Evolutionary conservation across 2,888 invertebrate genomes (phyloP).

Genomic region (Lochmaea capreae): DNA sequence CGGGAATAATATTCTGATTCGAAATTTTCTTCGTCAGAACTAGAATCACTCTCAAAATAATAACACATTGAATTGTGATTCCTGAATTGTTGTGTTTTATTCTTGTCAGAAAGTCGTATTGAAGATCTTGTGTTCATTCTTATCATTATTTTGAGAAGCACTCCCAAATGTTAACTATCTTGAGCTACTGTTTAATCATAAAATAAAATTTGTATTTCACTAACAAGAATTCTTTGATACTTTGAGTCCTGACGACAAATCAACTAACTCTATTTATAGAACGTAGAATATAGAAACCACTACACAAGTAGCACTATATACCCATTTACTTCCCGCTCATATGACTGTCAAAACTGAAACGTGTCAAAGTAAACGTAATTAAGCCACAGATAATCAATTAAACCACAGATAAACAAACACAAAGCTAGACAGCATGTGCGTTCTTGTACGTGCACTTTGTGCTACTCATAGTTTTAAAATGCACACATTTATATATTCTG

Average conservation of each 20-base stretch:
- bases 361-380: neutral
- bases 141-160: conserved; percentile 20
- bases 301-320: no score
- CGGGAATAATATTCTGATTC: neutral
- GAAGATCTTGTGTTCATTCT: conserved; percentile 43
- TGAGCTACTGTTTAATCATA: neutral
- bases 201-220: neutral
- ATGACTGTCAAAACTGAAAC: neutral
- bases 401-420: no score
- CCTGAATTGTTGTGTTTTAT: conserved; percentile 21
- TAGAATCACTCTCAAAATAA: conserved; percentile 39
- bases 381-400: no score
- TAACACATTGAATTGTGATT: conserved; percentile 23
- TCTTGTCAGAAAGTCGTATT: conserved; percentile 26
- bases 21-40: conserved; percentile 33
- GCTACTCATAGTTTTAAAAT: no score
- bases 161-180: neutral
- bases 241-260: no score
- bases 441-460: no score
- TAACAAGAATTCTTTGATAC: no score
- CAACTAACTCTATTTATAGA: no score
- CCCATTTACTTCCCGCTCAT: neutral
- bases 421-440: neutral
- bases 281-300: no score
- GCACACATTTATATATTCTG: neutral